Evolutionary conservation across 1,140 invertebrate species (phyloP), one percentile per base, ranked within the genome.

Genomic region (Bombus huntii): DNA sequence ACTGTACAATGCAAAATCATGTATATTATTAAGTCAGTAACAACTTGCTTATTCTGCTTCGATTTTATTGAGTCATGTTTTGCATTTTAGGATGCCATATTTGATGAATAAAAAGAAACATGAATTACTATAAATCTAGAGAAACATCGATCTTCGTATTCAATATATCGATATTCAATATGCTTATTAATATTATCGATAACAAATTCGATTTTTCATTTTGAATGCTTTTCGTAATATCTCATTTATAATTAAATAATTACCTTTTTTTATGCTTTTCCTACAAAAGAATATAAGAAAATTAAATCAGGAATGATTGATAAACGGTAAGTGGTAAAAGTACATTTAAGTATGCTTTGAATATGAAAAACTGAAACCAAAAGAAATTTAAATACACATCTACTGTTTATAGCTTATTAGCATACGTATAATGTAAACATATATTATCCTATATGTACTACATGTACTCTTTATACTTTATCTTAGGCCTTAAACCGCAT

Each of bases 31-130:
- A 62, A 81, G 44, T 88, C 87, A 70, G 34, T 12, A 44, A 88
- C 83, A 88, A 90, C 81, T 88, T 90, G 81, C 85, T 88, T 80
- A 87, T 89, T 88, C 62, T 25, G 9, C 68, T 68, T 86, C 84
- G 83, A 88, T 88, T 91, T 90, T 65, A 91, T 87, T 53, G 72
- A 88, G 88, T 91, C 90, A 91, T 85, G 88, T 89, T 90, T 83
- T 42, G 31, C 57, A 66, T 83, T 12, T 10, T 2, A n/a, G 22
- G 75, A 3, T 31, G 80, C 89, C 89, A 90, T 89, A 34, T 82
- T 89, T 89, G 47, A 86, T 83, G 44, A 15, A 28, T 53, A 78
- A 86, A 3, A 47, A 37, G 31, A 81, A 47, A 28, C 28, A 37
- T 6, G 28, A 31, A 72, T 53, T 25, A 42, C 42, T 75, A 83